Evolutionary conservation across 2,113 vertebrate species (phyloP), one percentile per base, ranked within the genome.

Genomic region (Leptosomus discolor): DNA sequence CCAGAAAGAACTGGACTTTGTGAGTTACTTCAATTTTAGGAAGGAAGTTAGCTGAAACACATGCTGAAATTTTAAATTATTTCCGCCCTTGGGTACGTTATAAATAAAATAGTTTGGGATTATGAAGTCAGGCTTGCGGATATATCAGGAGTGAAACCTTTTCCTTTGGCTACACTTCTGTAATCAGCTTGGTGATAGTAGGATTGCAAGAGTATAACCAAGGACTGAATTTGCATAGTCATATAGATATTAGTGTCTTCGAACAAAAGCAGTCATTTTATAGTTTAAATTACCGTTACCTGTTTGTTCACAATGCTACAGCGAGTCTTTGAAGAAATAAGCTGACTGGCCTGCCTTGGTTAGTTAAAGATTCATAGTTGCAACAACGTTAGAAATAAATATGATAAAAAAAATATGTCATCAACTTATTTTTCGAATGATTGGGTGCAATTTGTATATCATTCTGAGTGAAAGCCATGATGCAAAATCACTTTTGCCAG

Each of bases 401-500:
- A 85, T 4, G 4, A 91, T 75, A 36, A 37, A 51, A 91, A 88
- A 63, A 75, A 78, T 10, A 67, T 29, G 36, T 34, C 83, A 65
- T 76, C 54, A 80, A 74, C 24, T 80, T 87, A 70, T 63, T 93
- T 96, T 88, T 92, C 11, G 91, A 95, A 90, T 8, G 2, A 82
- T 68, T 4, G 1, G 43, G 36, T 56, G 6, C 7, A 43, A 70
- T 95, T 94, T 80, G 13, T 61, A 18, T 61, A 85, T 70, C 14
- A 54, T 53, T 82, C 36, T 75, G 77, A 95, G 41, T 3, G 4
- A 84, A 95, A 83, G 43, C 46, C 69, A 41, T 60, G 75, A 82
- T 63, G 88, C 24, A 89, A 87, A 90, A 94, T 65, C 45, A 80
- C 50, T 85, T 94, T 70, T 92, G 54, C 84, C 89, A 97, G 89